phyloP scores from a whole-genome alignment of 2,888 invertebrate species.

The Gonocerus acuteangulatus region DNA sequence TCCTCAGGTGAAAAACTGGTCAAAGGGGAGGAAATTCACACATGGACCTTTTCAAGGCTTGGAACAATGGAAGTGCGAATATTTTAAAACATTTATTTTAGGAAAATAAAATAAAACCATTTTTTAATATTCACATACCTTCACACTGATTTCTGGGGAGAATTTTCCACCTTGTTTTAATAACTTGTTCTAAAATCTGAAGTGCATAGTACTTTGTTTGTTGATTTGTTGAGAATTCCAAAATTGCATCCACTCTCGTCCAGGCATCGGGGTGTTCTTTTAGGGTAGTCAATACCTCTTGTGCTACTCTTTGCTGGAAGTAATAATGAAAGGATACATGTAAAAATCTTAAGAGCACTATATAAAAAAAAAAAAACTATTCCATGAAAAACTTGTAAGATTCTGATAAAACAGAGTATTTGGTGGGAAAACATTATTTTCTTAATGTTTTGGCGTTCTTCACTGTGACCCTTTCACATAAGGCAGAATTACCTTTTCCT shows the following conservation, averaged over 20 bases:
- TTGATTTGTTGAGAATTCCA: constrained; percentile 91
- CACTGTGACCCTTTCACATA: no score
- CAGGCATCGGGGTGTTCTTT: constrained; percentile 99
- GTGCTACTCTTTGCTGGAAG: constrained; percentile 75
- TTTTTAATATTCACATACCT: no score
- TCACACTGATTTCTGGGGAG: constrained; percentile 97
- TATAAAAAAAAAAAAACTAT: not conserved
- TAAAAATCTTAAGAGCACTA: not conserved
- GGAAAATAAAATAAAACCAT: no score
- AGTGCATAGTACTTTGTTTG: constrained; percentile 99
- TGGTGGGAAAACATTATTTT: not conserved
- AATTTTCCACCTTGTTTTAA: constrained; percentile 98
- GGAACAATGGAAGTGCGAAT: no score
- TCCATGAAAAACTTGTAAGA: not conserved
- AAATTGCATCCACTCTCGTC: constrained; percentile 97
- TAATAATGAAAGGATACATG: no score
- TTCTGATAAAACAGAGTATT: not conserved
- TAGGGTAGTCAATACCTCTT: constrained; percentile 86
- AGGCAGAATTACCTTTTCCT: no score
- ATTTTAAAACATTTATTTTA: no score
- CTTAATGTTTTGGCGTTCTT: no score
- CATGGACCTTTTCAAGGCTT: no score
- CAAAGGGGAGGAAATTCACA: no score
- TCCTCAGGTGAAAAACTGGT: no score
- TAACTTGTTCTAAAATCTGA: constrained; percentile 97